phyloP scores from a whole-genome alignment of 2,113 vertebrate genomes.

The Aix galericulata region DNA sequence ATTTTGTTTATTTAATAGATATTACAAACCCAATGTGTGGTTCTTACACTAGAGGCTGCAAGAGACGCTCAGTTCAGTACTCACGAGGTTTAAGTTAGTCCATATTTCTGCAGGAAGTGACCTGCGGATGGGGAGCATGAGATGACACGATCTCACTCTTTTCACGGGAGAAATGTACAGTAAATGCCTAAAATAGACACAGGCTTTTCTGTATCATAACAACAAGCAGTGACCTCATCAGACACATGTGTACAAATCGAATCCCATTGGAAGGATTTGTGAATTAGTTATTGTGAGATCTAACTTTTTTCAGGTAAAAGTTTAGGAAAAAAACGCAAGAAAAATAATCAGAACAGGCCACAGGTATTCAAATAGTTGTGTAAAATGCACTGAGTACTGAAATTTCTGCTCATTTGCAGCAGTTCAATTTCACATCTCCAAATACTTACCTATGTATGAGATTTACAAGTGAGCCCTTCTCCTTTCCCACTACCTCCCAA shows the following conservation, averaged over 20 bases:
- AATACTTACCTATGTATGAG: constrained; percentile 78
- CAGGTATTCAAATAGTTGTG: constrained; percentile 60
- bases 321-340: constrained; percentile 70
- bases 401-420: constrained; percentile 80
- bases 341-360: constrained; percentile 74
- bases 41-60: constrained; percentile 87
- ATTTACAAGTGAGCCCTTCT: constrained; percentile 24
- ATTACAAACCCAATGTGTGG: constrained; percentile 80
- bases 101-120: constrained; percentile 99
- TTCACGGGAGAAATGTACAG: constrained; percentile 99
- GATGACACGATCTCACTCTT: constrained; percentile 98
- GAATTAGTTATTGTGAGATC: constrained; percentile 81
- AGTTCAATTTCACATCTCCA: constrained; percentile 64
- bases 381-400: constrained; percentile 79
- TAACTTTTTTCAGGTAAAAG: constrained; percentile 74
- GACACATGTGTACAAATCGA: constrained; percentile 86
- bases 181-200: constrained; percentile 99
- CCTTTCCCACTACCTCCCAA: background rate
- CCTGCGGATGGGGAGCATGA: constrained; percentile 99
- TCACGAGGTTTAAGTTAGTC: constrained; percentile 99
- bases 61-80: constrained; percentile 95
- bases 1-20: constrained; percentile 67
- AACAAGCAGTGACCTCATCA: constrained; percentile 95
- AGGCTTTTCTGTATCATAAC: constrained; percentile 99
- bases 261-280: constrained; percentile 81